Conservation (phyloP, 2,113 vertebrate species). For the Siphamia tubifer region DNA sequence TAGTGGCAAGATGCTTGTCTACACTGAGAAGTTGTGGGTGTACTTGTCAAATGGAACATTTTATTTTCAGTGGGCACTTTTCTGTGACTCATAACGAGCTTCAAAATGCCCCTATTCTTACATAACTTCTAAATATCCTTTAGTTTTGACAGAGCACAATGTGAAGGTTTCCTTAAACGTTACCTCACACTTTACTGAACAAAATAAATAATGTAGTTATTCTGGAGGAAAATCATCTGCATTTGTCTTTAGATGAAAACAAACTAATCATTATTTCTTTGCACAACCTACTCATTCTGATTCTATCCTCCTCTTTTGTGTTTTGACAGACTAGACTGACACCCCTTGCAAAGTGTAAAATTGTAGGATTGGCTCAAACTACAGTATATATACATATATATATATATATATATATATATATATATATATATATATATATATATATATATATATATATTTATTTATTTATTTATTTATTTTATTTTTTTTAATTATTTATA, state of each 20-base stretch:
- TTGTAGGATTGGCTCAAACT: background rate
- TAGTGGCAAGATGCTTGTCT: background rate
- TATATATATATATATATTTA: too few relatives aligned
- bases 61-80: background rate
- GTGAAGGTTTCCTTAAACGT: background rate
- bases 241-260: background rate
- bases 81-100: constrained; percentile 2
- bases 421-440: too few relatives aligned
- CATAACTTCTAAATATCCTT: background rate
- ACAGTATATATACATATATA: too few relatives aligned
- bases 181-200: too few relatives aligned
- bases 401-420: too few relatives aligned
- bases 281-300: too few relatives aligned
- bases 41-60: constrained; percentile 1
- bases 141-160: background rate
- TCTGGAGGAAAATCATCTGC: too few relatives aligned
- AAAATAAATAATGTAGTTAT: too few relatives aligned
- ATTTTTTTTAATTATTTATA: too few relatives aligned
- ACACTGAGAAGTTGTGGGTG: background rate
- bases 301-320: background rate
- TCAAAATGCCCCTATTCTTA: background rate
- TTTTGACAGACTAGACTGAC: background rate
- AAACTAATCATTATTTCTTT: too few relatives aligned
- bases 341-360: background rate
- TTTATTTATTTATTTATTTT: too few relatives aligned